Evolutionary conservation across 37 sponge, comb jelly and placozoan genomes (phyloP), one percentile per base, ranked within the genome.

Genomic region (Aplysina aerophoba): DNA sequence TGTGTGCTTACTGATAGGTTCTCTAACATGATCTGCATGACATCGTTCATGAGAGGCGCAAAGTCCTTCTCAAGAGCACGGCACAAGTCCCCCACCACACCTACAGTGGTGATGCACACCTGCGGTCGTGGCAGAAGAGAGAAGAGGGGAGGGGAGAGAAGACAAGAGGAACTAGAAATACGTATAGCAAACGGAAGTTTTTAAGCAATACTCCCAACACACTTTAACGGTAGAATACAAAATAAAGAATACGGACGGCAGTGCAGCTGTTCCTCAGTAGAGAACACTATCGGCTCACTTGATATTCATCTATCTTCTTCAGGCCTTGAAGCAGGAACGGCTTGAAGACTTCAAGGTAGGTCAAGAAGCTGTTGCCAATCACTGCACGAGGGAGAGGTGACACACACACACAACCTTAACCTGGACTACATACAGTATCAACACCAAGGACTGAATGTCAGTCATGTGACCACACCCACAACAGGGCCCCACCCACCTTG

Each of bases 21-120:
- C 17, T 85, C 69, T 0, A 97, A 24, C 27, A 97, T 58, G 20
- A 93, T 79, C 14, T 73, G 34, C 92, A 98, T 95, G 60, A 98
- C 74, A 4, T 93, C 89, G 60, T 87, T 79, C 83, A 89, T 86
- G 79, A 85, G 90, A 25, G 77, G 86, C 15, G 73, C 22, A 0
- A 98, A 77, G 22, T 89, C 37, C 14, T 63, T 62, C 12, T 81
- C 82, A 17, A 99, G 75, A 0, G 94, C 75, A 24, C 97, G 87
- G 75, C 94, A 93, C 74, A 99, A 58, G 68, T 99, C 99, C 19
- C 97, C 96, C n/a, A 99, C 97, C 8, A 99, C 68, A 11, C 99
- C 99, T 4, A 97, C 97, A 61, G 97, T 87, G n/a, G 99, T 97
- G 25, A 82, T 82, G 55, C 99, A 99, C 68, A 99, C 98, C 90